A percentile compares a stretch with the other conserved stretches of the same genome.
Evolutionary conservation across 2,888 invertebrate genomes (phyloP).

Genomic region (Perithous albicinctus): DNA sequence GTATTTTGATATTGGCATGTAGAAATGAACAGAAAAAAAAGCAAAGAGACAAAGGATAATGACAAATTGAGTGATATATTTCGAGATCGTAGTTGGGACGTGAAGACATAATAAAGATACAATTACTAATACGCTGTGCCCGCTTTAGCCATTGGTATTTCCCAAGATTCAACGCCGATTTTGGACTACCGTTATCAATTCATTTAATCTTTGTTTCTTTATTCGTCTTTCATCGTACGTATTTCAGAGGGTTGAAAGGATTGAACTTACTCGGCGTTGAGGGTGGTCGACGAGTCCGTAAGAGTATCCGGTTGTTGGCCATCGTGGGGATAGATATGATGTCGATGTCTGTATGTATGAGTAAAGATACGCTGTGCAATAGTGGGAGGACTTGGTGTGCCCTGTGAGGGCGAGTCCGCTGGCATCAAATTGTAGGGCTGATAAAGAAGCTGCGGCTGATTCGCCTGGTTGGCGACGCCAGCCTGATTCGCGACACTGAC

Average conservation of each 20-base stretch:
- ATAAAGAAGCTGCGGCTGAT: conserved; percentile 81
- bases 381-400: conserved; percentile 74
- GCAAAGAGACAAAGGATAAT: no score
- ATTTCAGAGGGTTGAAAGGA: background rate
- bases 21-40: no score
- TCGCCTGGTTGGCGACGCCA: conserved; percentile 58
- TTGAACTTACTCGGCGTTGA: conserved; percentile 67
- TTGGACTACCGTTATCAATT: no score
- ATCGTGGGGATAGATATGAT: conserved; percentile 53
- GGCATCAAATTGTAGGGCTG: conserved; percentile 83
- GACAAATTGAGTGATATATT: no score
- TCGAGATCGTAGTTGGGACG: no score
- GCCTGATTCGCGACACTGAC: conserved; percentile 43
- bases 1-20: no score
- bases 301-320: conserved; percentile 59
- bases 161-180: no score
- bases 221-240: no score
- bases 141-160: no score
- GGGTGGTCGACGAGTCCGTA: conserved; percentile 61
- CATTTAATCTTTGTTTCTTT: no score
- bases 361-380: conserved; percentile 63
- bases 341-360: conserved; percentile 61
- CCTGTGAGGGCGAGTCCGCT: conserved; percentile 76
- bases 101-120: no score
- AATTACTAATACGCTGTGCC: no score